Evolutionary conservation across 2,797 vertebrate species (phyloP).

Genomic region (Numenius phaeopus): DNA sequence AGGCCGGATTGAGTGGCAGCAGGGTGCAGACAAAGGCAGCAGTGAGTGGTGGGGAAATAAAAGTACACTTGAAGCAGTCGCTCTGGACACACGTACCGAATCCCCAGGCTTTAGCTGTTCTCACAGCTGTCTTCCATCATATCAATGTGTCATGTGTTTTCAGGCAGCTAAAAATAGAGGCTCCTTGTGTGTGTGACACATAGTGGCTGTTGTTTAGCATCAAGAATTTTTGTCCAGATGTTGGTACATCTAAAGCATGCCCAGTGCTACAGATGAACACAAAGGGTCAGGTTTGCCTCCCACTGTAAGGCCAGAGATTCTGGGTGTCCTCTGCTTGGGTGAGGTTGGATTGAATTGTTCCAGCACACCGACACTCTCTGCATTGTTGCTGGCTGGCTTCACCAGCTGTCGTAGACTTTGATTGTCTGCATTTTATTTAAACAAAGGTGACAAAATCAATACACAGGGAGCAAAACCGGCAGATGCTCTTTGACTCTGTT

Average conservation of each 20-base stretch:
- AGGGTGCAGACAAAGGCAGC: neutral
- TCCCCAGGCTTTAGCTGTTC: neutral
- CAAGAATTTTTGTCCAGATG: conserved; percentile 16
- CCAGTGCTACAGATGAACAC: neutral
- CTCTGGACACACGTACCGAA: neutral
- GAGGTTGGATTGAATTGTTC: neutral
- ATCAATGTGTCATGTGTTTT: neutral
- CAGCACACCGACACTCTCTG: neutral
- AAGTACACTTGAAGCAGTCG: neutral
- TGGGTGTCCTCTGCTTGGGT: neutral
- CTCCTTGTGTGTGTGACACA: neutral
- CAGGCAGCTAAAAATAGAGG: conserved; percentile 13
- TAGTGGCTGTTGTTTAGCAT: neutral
- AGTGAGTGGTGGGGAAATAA: neutral
- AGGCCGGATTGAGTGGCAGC: neutral
- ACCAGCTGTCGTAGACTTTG: neutral
- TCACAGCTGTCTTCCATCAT: neutral
- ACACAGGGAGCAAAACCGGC: neutral
- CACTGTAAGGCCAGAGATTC: neutral
- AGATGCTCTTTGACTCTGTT: neutral
- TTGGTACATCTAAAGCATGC: neutral
- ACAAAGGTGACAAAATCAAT: neutral
- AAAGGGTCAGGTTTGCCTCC: neutral
- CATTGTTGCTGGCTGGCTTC: neutral
- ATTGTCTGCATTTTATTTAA: neutral